These are phyloP conservation scores for Anolis sagrei DNA, from an alignment of 2,113 vertebrate species.

Conservation along the genomic window DNA sequence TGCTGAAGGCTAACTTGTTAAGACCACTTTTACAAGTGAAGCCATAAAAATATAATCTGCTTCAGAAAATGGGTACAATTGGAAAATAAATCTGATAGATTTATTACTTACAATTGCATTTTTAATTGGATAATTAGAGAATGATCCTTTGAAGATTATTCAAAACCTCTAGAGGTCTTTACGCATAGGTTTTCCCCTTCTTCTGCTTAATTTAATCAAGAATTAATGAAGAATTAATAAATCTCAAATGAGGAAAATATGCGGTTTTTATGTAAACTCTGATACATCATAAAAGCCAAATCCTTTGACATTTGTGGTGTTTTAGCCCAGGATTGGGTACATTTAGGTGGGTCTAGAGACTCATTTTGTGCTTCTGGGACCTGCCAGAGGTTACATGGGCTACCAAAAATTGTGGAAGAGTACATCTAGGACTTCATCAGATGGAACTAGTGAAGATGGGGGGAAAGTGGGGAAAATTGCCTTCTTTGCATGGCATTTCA, in stretches of 20 bases:
- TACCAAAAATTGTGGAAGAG: too few relatives aligned
- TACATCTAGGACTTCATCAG: too few relatives aligned
- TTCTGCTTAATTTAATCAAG: constrained; percentile 38
- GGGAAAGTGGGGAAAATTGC: too few relatives aligned
- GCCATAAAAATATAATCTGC: constrained; percentile 1
- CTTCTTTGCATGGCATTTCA: too few relatives aligned
- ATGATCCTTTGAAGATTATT: neutral
- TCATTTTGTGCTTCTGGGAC: too few relatives aligned
- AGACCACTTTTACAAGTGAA: fast-evolving
- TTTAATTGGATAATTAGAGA: constrained; percentile 37
- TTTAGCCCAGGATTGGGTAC: neutral
- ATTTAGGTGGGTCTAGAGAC: neutral
- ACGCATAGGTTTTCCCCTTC: neutral
- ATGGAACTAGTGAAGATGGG: too few relatives aligned
- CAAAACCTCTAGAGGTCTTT: constrained; percentile 32
- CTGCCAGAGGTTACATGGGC: neutral
- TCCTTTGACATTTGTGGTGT: neutral
- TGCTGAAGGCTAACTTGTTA: constrained; percentile 7
- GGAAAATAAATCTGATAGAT: neutral
- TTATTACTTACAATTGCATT: constrained; percentile 38
- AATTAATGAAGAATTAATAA: constrained; percentile 46
- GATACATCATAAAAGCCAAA: constrained; percentile 36
- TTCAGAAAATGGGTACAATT: constrained; percentile 3
- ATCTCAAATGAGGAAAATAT: constrained; percentile 57
- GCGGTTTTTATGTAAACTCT: constrained; percentile 59